A percentile compares a stretch with the other conserved stretches of the same genome.
phyloP scores from a whole-genome alignment of 37 sponge, comb jelly and placozoan genomes.

The Beroe forskalii region DNA sequence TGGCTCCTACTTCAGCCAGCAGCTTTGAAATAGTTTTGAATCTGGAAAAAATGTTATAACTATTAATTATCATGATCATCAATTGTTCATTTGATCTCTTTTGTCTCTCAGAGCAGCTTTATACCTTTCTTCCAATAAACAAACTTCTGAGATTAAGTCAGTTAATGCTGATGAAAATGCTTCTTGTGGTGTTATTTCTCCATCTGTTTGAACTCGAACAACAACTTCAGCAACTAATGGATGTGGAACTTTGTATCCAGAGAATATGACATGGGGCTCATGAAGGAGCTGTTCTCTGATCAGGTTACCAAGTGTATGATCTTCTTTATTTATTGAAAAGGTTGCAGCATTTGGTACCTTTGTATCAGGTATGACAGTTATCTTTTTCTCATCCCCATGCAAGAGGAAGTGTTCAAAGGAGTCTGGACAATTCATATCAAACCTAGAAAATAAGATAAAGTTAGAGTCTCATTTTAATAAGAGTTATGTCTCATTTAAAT shows the following conservation, averaged over 20 bases:
- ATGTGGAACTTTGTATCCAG: slow-evolving; percentile 97
- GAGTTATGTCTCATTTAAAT: too few species aligned
- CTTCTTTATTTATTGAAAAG: slow-evolving; percentile 92
- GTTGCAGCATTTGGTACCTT: slow-evolving; percentile 97
- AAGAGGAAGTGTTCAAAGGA: slow-evolving; percentile 93
- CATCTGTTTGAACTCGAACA: slow-evolving; percentile 86
- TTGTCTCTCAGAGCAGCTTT: slow-evolving; percentile 72
- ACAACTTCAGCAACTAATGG: slow-evolving; percentile 95
- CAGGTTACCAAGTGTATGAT: slow-evolving; percentile 95
- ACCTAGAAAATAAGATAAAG: too few species aligned
- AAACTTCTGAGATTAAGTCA: slow-evolving; percentile 84
- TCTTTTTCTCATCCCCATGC: slow-evolving; percentile 93
- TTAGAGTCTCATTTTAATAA: too few species aligned
- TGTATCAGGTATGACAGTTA: slow-evolving; percentile 86
- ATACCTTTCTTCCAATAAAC: slow-evolving; percentile 82
- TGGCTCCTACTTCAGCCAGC: too few species aligned
- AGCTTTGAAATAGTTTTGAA: too few species aligned
- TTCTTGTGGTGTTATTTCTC: slow-evolving; percentile 93
- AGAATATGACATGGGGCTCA: slow-evolving; percentile 93
- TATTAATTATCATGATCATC: too few species aligned
- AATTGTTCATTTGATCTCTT: slow-evolving; percentile 60
- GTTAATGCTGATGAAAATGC: slow-evolving; percentile 91
- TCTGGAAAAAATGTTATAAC: too few species aligned
- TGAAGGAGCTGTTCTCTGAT: slow-evolving; percentile 89
- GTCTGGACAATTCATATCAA: slow-evolving; percentile 97